Base-by-base conservation (phyloP, 2,797 vertebrate species). In the Melanotaenia maccullochi region DNA sequence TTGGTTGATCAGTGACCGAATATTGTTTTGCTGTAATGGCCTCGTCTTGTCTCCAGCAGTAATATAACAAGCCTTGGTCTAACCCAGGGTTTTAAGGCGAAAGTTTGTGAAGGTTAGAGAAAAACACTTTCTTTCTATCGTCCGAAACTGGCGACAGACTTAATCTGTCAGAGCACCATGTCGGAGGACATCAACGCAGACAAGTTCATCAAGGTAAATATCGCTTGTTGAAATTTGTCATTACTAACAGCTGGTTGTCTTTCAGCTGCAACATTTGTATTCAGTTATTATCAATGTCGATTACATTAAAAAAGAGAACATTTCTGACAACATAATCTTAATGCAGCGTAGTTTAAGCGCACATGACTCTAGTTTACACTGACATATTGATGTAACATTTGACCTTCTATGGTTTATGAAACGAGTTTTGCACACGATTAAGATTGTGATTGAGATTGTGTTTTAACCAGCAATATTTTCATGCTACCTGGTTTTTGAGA, bases 191-290 rank as follows among this genome's bases (percentile, higher is more conserved):
- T 88, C 87, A 95, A 94, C 81, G 95, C 94, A 93, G 97, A 99
- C 89, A 96, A 92, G 87, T 95, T 94, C 85, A 98, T 99, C 71
- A 97, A 97, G 96, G 97, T 98, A 88, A 83, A n/a, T 49, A 32
- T 20, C 0, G 20, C 22, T 6, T 5, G 5, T 11, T 36, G 8
- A 18, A 20, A 13, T 60, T 30, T 9, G 1, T 33, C 5, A 61
- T 57, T 11, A 16, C 4, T 36, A 51, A 18, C 32, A 68, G 13
- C 9, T n/a, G 38, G 3, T 20, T 70, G 13, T 35, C 20, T 56
- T 9, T 65, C 30, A 7, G 47, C 4, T 71, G 8, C 9, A 9
- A 20, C 8, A 25, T 47, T 0, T 55, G 22, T 54, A 14, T 25
- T 12, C 13, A 28, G 11, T 25, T 52, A 14, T 25, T 2, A 12